phyloP scores from a whole-genome alignment of 2,113 vertebrate genomes.

The Charina bottae region DNA sequence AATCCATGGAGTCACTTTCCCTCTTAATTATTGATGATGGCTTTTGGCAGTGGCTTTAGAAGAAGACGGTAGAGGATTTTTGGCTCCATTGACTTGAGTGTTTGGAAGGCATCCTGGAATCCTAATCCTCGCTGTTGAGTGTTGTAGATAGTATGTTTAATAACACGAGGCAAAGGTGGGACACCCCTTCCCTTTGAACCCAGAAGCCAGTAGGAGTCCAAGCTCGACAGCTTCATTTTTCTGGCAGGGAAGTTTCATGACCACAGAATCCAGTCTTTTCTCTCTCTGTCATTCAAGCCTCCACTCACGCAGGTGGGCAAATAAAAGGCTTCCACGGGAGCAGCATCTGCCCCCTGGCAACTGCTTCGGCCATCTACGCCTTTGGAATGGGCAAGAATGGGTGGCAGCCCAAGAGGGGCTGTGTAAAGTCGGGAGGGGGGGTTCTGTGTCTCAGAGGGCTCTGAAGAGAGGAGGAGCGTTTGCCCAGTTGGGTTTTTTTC shows the following conservation, averaged over 20 bases:
- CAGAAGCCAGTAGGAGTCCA: neutral
- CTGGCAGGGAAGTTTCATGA: no score
- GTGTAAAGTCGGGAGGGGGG: neutral
- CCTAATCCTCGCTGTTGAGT: neutral
- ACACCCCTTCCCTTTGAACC: neutral
- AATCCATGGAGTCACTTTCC: slow-evolving; percentile 63
- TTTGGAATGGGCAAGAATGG: neutral
- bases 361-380: neutral
- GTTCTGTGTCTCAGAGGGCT: neutral
- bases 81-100: slow-evolving; percentile 49
- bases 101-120: slow-evolving; percentile 49
- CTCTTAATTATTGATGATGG: slow-evolving; percentile 56
- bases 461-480: neutral
- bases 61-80: slow-evolving; percentile 50
- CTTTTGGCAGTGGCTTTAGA: slow-evolving; percentile 47
- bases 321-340: neutral
- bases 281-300: neutral
- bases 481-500: neutral
- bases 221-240: neutral
- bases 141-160: fast-evolving
- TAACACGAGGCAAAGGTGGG: fast-evolving
- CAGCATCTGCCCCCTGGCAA: neutral
- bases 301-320: neutral
- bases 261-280: neutral
- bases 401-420: neutral